Conservation (phyloP, 2,888 invertebrate species). For the Cantharis flavilabris region DNA sequence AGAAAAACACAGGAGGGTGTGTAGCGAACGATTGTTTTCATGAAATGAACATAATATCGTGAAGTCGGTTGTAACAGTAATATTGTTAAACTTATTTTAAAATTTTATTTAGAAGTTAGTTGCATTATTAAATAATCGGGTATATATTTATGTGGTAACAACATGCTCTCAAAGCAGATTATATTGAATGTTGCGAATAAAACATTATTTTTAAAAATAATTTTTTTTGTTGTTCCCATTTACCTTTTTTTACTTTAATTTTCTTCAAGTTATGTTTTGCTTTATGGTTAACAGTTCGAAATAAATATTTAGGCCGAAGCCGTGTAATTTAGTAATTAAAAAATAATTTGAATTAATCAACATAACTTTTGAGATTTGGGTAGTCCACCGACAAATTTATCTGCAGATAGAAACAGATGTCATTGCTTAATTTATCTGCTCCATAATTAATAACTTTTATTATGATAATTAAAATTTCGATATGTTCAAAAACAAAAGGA, state of each 20-base stretch:
- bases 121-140: slow-evolving; percentile 32
- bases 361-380: background rate
- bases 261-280: background rate
- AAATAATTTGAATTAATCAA: background rate
- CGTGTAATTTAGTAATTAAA: background rate
- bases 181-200: slow-evolving; percentile 31
- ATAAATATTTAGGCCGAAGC: background rate
- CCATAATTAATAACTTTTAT: background rate
- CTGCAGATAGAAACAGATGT: background rate
- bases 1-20: slow-evolving; percentile 7
- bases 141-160: slow-evolving; percentile 31
- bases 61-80: slow-evolving; percentile 34
- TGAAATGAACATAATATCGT: slow-evolving; percentile 30
- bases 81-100: slow-evolving; percentile 36
- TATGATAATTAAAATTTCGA: background rate
- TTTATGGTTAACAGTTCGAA: background rate
- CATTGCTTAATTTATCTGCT: background rate
- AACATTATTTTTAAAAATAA: slow-evolving; percentile 24
- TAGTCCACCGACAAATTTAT: background rate
- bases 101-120: slow-evolving; percentile 34
- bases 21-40: slow-evolving; percentile 13
- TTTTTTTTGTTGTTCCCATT: slow-evolving; percentile 17
- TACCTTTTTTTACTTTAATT: slow-evolving; percentile 12
- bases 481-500: background rate
- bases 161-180: slow-evolving; percentile 30